These are phyloP conservation scores for Elysia crispata DNA, from an alignment of 2,888 invertebrate species.

Conservation along the genomic window DNA sequence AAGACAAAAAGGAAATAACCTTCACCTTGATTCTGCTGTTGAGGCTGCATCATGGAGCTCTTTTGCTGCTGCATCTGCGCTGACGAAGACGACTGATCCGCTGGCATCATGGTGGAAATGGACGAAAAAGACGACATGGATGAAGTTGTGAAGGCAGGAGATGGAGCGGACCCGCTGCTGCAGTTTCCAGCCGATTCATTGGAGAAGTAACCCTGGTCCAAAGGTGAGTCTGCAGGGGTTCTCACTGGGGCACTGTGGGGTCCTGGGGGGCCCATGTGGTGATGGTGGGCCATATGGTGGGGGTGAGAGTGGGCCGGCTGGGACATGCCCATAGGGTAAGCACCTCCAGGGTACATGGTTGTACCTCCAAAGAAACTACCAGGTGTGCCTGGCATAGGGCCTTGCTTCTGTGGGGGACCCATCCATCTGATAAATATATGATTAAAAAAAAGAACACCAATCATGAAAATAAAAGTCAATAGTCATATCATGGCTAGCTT, in stretches of 20 bases:
- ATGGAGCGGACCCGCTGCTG: conserved; percentile 65
- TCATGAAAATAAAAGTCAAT: no score
- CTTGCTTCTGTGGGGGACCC: conserved; percentile 36
- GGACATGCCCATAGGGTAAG: conserved; percentile 9
- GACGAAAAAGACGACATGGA: conserved; percentile 52
- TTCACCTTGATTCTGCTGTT: conserved; percentile 15
- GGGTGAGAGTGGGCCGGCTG: conserved; percentile 24
- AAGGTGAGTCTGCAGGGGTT: conserved; percentile 63
- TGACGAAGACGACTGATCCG: conserved; percentile 38
- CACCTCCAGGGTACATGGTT: conserved; percentile 30
- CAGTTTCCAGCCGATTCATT: conserved; percentile 65
- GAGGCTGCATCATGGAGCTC: conserved; percentile 18
- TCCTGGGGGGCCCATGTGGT: conserved; percentile 37
- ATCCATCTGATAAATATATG: conserved; percentile 53
- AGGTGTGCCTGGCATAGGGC: neutral
- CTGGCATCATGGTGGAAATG: conserved; percentile 52
- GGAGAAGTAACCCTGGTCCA: conserved; percentile 73
- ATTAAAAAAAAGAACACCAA: no score
- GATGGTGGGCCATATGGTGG: conserved; percentile 24
- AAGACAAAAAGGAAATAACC: no score
- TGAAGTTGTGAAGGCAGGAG: conserved; percentile 50
- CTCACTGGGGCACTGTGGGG: conserved; percentile 33
- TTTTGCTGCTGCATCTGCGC: neutral
- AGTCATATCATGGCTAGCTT: no score
- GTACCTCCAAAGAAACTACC: conserved; percentile 14